Percentiles rank a stretch among this genome's conserved stretches.
Conservation (phyloP, 2,797 vertebrate species). For the Sebastes nivosus region DNA sequence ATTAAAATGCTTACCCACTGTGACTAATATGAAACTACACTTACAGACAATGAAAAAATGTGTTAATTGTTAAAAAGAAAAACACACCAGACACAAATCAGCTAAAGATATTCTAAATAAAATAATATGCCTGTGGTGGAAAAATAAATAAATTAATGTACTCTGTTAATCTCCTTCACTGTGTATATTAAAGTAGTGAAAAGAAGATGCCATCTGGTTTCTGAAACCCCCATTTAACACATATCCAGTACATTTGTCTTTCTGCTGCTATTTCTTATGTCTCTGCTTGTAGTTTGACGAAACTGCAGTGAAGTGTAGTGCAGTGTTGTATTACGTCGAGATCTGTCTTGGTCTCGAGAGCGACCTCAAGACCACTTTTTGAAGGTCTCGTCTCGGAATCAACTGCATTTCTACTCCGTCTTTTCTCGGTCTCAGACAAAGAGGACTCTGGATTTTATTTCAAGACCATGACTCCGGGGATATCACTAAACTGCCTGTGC, state of each 20-base stretch:
- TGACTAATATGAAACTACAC: background rate
- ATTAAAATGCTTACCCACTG: background rate
- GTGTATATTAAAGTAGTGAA: background rate
- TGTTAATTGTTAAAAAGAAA: background rate
- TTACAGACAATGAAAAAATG: background rate
- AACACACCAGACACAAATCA: background rate
- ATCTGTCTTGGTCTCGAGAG: too few relatives aligned
- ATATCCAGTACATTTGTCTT: background rate
- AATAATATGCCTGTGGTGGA: background rate
- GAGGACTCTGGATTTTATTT: too few relatives aligned
- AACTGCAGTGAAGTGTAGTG: background rate
- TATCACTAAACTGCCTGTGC: too few relatives aligned
- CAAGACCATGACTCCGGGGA: too few relatives aligned
- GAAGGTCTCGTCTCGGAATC: too few relatives aligned
- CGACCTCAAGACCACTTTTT: too few relatives aligned
- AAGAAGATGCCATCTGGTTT: slow-evolving; percentile 1
- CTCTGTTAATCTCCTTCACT: background rate
- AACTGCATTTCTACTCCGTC: too few relatives aligned
- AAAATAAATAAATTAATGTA: background rate
- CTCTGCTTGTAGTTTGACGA: background rate
- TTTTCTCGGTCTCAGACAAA: too few relatives aligned
- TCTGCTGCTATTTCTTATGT: background rate
- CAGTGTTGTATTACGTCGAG: too few relatives aligned
- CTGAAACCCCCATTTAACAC: background rate
- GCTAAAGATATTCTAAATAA: background rate